These are phyloP conservation scores for Himantopus leucocephalus DNA, from an alignment of 2,113 vertebrate genomes.

Conservation along the genomic window DNA sequence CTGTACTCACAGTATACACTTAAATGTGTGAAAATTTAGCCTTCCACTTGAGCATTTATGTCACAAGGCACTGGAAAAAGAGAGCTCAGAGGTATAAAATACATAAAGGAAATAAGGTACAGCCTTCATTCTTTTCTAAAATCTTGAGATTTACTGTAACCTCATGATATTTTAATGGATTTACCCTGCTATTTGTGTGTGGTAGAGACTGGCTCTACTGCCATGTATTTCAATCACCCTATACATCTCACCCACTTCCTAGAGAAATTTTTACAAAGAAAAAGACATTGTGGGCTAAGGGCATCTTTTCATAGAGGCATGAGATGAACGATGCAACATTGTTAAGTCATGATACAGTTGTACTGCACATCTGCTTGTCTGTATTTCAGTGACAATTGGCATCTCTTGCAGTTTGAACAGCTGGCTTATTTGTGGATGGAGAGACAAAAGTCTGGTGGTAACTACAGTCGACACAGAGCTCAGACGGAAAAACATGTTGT, in stretches of 20 bases:
- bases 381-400: slow-evolving; percentile 5
- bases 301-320: not conserved
- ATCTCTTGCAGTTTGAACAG: slow-evolving; percentile 88
- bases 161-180: not conserved
- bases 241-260: not conserved
- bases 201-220: not conserved
- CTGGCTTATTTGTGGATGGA: slow-evolving; percentile 98
- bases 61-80: not conserved
- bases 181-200: not conserved
- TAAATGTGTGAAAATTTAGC: not conserved
- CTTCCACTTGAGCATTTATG: not conserved
- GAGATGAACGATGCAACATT: not conserved
- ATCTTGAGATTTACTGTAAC: not conserved
- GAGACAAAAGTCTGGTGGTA: slow-evolving; percentile 95
- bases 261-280: not conserved
- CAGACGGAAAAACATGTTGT: slow-evolving; percentile 95
- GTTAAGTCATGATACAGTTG: not conserved
- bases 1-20: not conserved
- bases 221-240: not conserved
- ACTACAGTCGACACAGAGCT: slow-evolving; percentile 93
- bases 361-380: not conserved
- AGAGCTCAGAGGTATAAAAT: not conserved
- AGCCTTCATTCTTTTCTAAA: not conserved
- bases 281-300: not conserved
- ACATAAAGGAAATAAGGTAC: not conserved